These are phyloP conservation scores for Ennomos erosarius DNA, from an alignment of 2,888 invertebrate genomes.

Conservation along the genomic window DNA sequence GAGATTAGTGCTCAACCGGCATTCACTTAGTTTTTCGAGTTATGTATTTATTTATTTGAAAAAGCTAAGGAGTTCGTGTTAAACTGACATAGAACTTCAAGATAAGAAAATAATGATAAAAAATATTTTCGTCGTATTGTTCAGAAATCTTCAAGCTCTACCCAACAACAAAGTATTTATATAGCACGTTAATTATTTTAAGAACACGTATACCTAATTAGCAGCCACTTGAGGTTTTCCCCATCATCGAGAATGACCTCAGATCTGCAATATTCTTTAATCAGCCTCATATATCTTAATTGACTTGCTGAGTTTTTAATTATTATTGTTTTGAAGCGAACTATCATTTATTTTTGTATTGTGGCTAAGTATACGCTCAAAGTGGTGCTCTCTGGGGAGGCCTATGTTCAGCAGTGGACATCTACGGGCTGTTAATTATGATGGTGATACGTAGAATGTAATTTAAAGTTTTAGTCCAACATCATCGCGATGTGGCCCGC, in stretches of 20 bases:
- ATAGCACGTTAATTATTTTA: background rate
- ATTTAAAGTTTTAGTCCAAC: slow-evolving; percentile 11
- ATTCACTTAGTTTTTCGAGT: too few species aligned
- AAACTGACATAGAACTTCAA: too few species aligned
- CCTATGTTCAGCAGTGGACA: too few species aligned
- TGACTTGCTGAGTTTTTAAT: slow-evolving; percentile 21
- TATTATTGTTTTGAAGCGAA: slow-evolving; percentile 23
- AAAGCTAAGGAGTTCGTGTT: too few species aligned
- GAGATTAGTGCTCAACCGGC: too few species aligned
- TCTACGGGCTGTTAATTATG: too few species aligned
- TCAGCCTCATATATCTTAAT: slow-evolving; percentile 16
- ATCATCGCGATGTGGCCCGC: too few species aligned
- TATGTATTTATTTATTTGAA: too few species aligned
- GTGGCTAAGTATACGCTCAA: too few species aligned
- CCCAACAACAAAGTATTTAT: background rate
- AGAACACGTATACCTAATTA: slow-evolving; percentile 9
- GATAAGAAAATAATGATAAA: too few species aligned
- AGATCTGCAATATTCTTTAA: slow-evolving; percentile 17
- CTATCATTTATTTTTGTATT: slow-evolving; percentile 1
- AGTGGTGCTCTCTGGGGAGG: too few species aligned
- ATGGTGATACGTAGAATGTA: slow-evolving; percentile 6
- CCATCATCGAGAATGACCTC: slow-evolving; percentile 20
- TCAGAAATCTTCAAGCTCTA: background rate
- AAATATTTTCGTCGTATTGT: too few species aligned
- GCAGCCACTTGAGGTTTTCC: slow-evolving; percentile 22